phyloP scores from a whole-genome alignment of 2,113 vertebrate species.

The Chamaea fasciata region DNA sequence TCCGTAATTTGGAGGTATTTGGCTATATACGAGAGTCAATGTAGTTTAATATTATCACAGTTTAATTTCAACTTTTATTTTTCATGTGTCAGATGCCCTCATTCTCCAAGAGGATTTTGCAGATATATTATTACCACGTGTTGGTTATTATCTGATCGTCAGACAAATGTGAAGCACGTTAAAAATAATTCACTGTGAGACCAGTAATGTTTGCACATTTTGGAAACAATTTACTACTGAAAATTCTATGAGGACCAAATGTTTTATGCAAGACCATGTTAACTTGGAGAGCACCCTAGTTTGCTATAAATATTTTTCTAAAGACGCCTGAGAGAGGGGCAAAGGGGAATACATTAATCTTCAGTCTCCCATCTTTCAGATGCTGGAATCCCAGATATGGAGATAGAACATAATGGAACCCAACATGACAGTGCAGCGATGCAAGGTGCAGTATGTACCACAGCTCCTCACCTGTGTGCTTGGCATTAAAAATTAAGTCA shows the following conservation, averaged over 20 bases:
- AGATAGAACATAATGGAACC: constrained; percentile 80
- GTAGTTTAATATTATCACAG: background rate
- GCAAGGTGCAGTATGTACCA: constrained; percentile 75
- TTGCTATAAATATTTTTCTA: constrained; percentile 16
- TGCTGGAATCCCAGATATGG: constrained; percentile 81
- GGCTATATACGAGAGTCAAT: background rate
- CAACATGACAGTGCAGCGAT: constrained; percentile 81
- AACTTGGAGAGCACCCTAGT: constrained; percentile 8
- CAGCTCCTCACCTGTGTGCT: background rate
- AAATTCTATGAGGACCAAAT: constrained; percentile 13
- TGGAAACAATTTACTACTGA: constrained; percentile 24
- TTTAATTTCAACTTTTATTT: background rate
- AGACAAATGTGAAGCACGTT: constrained; percentile 6
- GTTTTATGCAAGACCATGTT: constrained; percentile 1
- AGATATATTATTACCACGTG: background rate
- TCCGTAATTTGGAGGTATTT: background rate
- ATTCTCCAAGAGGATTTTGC: background rate
- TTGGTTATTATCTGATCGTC: background rate
- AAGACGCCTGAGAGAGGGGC: constrained; percentile 9
- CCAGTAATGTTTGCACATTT: constrained; percentile 25
- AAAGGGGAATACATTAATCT: constrained; percentile 45
- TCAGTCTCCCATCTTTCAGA: constrained; percentile 74
- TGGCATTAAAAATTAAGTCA: background rate
- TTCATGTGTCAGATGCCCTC: background rate
- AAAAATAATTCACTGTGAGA: constrained; percentile 29